These are phyloP conservation scores for Leucoma salicis DNA, from an alignment of 2,888 invertebrate species.

Conservation along the genomic window DNA sequence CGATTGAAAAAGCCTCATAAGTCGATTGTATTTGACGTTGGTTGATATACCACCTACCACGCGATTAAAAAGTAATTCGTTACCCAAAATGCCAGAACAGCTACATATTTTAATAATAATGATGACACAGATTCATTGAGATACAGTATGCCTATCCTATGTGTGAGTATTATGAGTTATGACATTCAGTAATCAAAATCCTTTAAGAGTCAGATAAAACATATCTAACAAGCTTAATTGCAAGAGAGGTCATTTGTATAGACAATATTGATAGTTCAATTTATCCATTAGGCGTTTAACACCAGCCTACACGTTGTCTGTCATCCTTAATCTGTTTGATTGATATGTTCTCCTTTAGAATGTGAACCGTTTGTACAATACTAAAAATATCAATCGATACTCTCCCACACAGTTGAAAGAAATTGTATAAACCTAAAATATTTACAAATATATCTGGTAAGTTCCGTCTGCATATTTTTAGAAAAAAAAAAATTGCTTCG, in stretches of 20 bases:
- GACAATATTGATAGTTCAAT: constrained; percentile 35
- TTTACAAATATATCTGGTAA: constrained; percentile 19
- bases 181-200: constrained; percentile 30
- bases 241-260: constrained; percentile 31
- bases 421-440: background rate
- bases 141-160: background rate
- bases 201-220: constrained; percentile 25
- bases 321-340: constrained; percentile 28
- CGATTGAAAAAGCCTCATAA: no score
- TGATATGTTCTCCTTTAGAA: constrained; percentile 21
- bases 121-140: no score
- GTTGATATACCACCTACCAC: no score
- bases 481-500: no score
- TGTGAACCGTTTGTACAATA: no score
- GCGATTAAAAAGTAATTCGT: no score
- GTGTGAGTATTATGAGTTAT: constrained; percentile 8
- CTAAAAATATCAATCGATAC: background rate
- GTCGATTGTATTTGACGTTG: no score
- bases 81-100: no score
- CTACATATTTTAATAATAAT: no score
- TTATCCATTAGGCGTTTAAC: constrained; percentile 29
- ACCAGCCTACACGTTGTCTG: constrained; percentile 27
- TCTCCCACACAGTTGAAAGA: background rate
- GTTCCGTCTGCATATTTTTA: no score
- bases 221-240: constrained; percentile 33